A percentile compares a stretch with the other conserved stretches of the same genome.
Conservation (phyloP, 2,113 vertebrate species). For the Lasiurus borealis region DNA sequence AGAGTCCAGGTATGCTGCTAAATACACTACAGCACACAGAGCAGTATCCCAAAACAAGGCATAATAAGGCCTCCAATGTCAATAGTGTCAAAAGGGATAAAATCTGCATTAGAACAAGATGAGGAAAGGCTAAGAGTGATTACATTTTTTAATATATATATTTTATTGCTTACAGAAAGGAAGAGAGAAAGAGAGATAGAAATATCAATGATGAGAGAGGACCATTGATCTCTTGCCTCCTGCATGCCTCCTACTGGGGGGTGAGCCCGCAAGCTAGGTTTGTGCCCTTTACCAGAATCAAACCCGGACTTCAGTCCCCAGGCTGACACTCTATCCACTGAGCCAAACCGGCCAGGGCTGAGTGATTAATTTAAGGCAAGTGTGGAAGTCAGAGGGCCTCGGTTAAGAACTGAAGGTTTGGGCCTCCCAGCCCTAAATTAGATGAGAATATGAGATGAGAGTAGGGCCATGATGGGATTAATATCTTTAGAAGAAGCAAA, state of each 20-base stretch:
- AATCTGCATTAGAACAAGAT: neutral
- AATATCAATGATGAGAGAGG: too few species aligned
- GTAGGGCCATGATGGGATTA: too few species aligned
- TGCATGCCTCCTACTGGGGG: too few species aligned
- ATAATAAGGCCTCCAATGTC: neutral
- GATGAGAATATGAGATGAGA: neutral
- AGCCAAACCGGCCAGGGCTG: neutral
- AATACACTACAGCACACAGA: rapidly evolving
- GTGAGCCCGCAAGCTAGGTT: too few species aligned
- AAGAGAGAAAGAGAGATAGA: too few species aligned
- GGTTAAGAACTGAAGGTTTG: neutral
- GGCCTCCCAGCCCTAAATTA: neutral
- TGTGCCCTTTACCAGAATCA: too few species aligned
- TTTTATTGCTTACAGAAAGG: too few species aligned
- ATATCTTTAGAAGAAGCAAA: neutral
- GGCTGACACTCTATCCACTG: too few species aligned
- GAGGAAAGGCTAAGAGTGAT: neutral
- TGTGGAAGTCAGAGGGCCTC: neutral
- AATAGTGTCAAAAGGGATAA: neutral
- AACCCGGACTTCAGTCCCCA: too few species aligned
- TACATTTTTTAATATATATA: neutral
- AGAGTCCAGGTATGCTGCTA: neutral
- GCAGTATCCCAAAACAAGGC: neutral
- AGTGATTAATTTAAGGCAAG: neutral
- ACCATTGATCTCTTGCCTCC: too few species aligned